phyloP scores from a whole-genome alignment of 2,797 vertebrate genomes.

The Paedocypris micromegethes region DNA sequence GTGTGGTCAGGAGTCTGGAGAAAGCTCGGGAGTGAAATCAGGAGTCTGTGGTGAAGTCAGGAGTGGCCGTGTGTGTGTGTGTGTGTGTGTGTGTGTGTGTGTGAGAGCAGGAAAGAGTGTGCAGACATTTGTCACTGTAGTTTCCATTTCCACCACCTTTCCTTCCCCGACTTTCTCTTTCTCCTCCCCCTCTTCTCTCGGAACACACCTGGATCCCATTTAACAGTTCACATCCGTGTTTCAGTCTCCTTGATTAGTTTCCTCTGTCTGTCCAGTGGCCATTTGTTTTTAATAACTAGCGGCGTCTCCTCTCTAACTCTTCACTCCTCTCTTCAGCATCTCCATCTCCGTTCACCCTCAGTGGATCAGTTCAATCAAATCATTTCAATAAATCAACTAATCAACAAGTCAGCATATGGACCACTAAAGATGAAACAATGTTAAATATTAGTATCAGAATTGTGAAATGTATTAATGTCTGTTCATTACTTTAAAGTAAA shows the following conservation, averaged over 20 bases:
- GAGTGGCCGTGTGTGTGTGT: conserved; percentile 10
- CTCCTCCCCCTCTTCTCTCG: conserved; percentile 1
- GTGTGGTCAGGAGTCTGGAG: too few species aligned
- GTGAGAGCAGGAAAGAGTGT: conserved; percentile 10
- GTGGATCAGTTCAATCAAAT: too few species aligned
- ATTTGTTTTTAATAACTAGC: conserved; percentile 45
- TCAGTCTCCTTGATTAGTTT: conserved; percentile 47
- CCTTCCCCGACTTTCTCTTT: conserved; percentile 38
- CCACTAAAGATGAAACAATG: too few species aligned
- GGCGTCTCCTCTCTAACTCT: background rate
- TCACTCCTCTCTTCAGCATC: too few species aligned
- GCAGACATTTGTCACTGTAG: conserved; percentile 60
- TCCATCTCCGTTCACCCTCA: too few species aligned
- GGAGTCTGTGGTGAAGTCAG: too few species aligned
- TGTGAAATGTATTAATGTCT: too few species aligned
- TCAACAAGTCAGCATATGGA: too few species aligned
- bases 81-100: conserved; percentile 26
- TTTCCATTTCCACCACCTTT: conserved; percentile 40
- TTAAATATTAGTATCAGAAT: too few species aligned
- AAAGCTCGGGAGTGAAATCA: too few species aligned
- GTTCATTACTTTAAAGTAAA: too few species aligned
- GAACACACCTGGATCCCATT: conserved; percentile 47
- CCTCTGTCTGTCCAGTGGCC: conserved; percentile 40
- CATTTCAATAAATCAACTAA: too few species aligned
- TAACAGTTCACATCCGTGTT: conserved; percentile 27